phyloP scores from a whole-genome alignment of 2,113 vertebrate genomes.

The Xerus inauris region DNA sequence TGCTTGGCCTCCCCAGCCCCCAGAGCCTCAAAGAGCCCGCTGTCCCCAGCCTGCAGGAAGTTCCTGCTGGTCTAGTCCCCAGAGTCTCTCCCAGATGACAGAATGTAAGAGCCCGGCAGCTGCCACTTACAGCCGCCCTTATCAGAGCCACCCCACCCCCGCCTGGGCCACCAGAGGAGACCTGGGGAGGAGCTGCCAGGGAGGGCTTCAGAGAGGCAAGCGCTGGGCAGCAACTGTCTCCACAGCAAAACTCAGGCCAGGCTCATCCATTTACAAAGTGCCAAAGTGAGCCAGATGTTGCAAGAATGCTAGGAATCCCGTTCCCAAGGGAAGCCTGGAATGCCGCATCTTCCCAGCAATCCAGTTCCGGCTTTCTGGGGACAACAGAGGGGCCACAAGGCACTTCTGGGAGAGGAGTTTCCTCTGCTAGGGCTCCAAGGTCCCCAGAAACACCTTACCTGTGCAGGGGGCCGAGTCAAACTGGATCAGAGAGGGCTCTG shows the following conservation, averaged over 20 bases:
- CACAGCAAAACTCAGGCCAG: background rate
- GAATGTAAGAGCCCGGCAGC: constrained; percentile 21
- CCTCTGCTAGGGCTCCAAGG: background rate
- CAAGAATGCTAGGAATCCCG: constrained; percentile 64
- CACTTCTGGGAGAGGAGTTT: background rate
- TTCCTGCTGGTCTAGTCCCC: constrained; percentile 66
- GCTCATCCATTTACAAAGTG: background rate
- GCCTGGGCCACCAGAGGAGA: background rate
- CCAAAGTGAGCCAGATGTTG: constrained; percentile 60
- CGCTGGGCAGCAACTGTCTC: constrained; percentile 7
- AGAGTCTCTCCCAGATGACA: constrained; percentile 52
- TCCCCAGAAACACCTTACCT: constrained; percentile 53
- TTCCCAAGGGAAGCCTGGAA: constrained; percentile 46
- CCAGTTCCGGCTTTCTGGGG: constrained; percentile 50
- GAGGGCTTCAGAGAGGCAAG: background rate
- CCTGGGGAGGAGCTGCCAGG: background rate
- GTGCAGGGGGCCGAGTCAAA: background rate
- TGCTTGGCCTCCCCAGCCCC: background rate
- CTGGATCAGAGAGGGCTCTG: constrained; percentile 48
- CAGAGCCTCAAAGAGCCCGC: constrained; percentile 27
- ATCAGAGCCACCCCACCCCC: background rate
- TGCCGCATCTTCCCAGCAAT: background rate
- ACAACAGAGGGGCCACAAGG: background rate
- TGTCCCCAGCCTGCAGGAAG: constrained; percentile 66
- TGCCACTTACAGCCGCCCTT: constrained; percentile 21